Conservation (phyloP, 2,888 invertebrate species). For the Vannuccia rotundouncinata region DNA sequence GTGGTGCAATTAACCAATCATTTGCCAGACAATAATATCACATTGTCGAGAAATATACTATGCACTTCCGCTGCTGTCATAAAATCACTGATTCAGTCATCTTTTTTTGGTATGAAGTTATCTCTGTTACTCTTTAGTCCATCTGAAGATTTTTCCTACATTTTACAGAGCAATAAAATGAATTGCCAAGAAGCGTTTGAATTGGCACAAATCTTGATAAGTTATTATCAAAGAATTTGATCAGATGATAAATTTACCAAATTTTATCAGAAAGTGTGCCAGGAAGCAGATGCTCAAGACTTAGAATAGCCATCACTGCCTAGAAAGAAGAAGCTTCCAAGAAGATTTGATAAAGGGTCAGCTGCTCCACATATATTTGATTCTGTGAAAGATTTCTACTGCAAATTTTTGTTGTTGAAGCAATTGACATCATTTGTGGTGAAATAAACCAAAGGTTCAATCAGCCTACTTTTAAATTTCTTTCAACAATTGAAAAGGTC, state of each 20-base stretch:
- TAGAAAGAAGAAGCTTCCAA: constrained; percentile 24
- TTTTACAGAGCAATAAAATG: constrained; percentile 21
- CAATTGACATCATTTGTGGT: constrained; percentile 24
- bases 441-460: constrained; percentile 18
- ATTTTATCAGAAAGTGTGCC: constrained; percentile 23
- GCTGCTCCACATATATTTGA: constrained; percentile 26
- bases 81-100: too few species aligned
- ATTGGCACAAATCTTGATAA: constrained; percentile 23
- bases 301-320: constrained; percentile 24
- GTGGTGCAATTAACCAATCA: not conserved
- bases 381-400: constrained; percentile 24
- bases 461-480: constrained; percentile 26
- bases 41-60: too few species aligned
- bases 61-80: too few species aligned
- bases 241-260: constrained; percentile 26
- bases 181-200: constrained; percentile 23
- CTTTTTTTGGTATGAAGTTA: constrained; percentile 23
- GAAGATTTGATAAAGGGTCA: constrained; percentile 21
- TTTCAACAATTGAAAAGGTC: constrained; percentile 26
- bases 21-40: not conserved
- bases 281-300: constrained; percentile 23
- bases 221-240: constrained; percentile 1
- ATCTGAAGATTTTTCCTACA: constrained; percentile 16
- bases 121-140: constrained; percentile 24
- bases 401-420: constrained; percentile 19